These are phyloP conservation scores for Dynastes hyllus DNA, from an alignment of 2,888 invertebrate genomes.

Conservation along the genomic window DNA sequence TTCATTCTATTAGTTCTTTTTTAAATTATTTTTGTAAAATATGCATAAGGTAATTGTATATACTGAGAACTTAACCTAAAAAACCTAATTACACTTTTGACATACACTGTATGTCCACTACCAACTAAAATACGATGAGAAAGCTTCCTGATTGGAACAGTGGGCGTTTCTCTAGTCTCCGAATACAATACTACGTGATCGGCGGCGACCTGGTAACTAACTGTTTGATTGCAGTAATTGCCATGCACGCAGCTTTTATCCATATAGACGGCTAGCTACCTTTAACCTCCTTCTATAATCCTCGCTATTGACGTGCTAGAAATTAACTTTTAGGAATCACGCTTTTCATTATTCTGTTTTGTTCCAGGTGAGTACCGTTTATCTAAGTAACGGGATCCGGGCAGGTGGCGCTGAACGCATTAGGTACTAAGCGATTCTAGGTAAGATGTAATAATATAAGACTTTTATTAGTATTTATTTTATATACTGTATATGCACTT, in stretches of 20 bases:
- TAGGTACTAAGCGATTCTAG: slow-evolving; percentile 31
- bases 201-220: not conserved
- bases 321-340: slow-evolving; percentile 23
- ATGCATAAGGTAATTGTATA: too few relatives aligned
- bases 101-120: not conserved
- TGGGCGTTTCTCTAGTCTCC: slow-evolving; percentile 14
- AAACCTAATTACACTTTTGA: not conserved
- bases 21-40: too few relatives aligned
- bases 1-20: too few relatives aligned
- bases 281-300: slow-evolving; percentile 13
- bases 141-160: not conserved
- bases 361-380: slow-evolving; percentile 62
- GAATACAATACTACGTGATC: slow-evolving; percentile 5
- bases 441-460: slow-evolving; percentile 30
- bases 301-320: slow-evolving; percentile 25
- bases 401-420: slow-evolving; percentile 18
- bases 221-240: slow-evolving; percentile 26
- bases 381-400: slow-evolving; percentile 44
- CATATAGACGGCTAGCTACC: not conserved
- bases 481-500: too few relatives aligned
- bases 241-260: slow-evolving; percentile 9
- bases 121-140: not conserved
- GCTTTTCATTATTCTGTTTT: slow-evolving; percentile 50
- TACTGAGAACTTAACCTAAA: too few relatives aligned
- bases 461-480: too few relatives aligned